phyloP scores from a whole-genome alignment of 2,113 vertebrate genomes.

The Sarotherodon lohbergeri region DNA sequence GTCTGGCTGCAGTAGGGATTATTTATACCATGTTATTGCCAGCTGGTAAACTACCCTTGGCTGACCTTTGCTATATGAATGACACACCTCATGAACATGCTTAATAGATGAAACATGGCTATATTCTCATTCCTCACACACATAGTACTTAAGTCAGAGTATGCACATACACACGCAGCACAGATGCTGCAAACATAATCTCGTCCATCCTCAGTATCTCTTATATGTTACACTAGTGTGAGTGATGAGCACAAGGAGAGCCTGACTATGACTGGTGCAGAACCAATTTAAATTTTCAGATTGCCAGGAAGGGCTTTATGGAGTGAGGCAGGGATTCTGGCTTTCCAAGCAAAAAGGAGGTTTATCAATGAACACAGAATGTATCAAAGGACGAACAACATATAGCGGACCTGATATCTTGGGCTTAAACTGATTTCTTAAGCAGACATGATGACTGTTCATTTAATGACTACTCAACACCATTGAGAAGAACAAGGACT shows the following conservation, averaged over 20 bases:
- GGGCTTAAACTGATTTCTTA: slow-evolving; percentile 53
- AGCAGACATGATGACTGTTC: slow-evolving; percentile 45
- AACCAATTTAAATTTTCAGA: slow-evolving; percentile 65
- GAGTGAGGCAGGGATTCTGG: not conserved
- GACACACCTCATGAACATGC: slow-evolving; percentile 24
- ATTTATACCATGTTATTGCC: slow-evolving; percentile 39
- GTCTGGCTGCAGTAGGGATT: slow-evolving; percentile 7
- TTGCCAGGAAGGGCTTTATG: slow-evolving; percentile 12
- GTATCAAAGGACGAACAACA: slow-evolving; percentile 50
- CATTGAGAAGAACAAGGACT: not conserved
- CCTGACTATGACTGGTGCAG: slow-evolving; percentile 37
- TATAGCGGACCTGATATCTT: slow-evolving; percentile 34
- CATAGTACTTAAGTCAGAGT: not conserved
- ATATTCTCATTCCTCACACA: not conserved
- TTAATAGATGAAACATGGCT: slow-evolving; percentile 31
- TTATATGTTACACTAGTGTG: slow-evolving; percentile 23
- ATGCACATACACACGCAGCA: not conserved
- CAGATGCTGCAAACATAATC: slow-evolving; percentile 23
- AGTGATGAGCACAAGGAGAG: slow-evolving; percentile 38
- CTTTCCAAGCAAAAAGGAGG: slow-evolving; percentile 24
- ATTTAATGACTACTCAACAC: slow-evolving; percentile 22
- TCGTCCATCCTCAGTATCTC: slow-evolving; percentile 18
- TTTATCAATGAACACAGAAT: slow-evolving; percentile 60
- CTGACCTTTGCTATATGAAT: slow-evolving; percentile 30
- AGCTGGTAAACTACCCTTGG: slow-evolving; percentile 50